phyloP scores from a whole-genome alignment of 1,140 invertebrate species.

The Lepidostoma basale region DNA sequence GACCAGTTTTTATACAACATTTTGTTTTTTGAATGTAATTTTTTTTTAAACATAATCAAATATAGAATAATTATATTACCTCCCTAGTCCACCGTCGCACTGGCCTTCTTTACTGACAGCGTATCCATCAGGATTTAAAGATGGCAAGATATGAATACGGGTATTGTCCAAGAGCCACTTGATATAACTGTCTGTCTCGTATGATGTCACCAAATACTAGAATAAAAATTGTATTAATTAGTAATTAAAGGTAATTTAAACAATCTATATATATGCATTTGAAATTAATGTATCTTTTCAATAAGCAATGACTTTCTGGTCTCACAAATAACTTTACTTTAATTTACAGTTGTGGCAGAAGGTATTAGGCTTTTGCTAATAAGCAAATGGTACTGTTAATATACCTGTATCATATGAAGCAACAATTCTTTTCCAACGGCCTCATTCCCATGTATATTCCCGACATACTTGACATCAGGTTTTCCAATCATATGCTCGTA shows the following conservation, averaged over 20 bases:
- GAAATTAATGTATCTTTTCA: not conserved
- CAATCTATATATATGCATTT: not conserved
- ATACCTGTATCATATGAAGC: constrained; percentile 82
- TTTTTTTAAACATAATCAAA: too few relatives aligned
- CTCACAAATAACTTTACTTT: not conserved
- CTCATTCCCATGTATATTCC: constrained; percentile 92
- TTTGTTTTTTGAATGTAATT: too few relatives aligned
- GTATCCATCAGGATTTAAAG: constrained; percentile 92
- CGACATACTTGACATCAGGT: constrained; percentile 91
- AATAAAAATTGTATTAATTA: constrained; percentile 41
- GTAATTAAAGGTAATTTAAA: too few relatives aligned
- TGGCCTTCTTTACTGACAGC: constrained; percentile 85
- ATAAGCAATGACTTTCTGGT: not conserved
- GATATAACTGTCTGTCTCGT: constrained; percentile 79
- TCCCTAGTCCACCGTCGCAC: constrained; percentile 84
- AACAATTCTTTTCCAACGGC: constrained; percentile 87
- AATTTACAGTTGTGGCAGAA: not conserved
- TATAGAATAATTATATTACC: too few relatives aligned
- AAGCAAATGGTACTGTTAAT: too few relatives aligned
- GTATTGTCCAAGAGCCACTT: constrained; percentile 89
- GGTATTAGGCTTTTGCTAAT: too few relatives aligned
- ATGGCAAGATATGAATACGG: constrained; percentile 89
- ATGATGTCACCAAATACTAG: constrained; percentile 82
- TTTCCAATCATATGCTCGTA: constrained; percentile 91
- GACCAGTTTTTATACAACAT: too few relatives aligned